A percentile compares a stretch with the other conserved stretches of the same genome.
These are phyloP conservation scores for Phaenicophaeus curvirostris DNA, from an alignment of 2,797 vertebrate species.

Conservation along the genomic window DNA sequence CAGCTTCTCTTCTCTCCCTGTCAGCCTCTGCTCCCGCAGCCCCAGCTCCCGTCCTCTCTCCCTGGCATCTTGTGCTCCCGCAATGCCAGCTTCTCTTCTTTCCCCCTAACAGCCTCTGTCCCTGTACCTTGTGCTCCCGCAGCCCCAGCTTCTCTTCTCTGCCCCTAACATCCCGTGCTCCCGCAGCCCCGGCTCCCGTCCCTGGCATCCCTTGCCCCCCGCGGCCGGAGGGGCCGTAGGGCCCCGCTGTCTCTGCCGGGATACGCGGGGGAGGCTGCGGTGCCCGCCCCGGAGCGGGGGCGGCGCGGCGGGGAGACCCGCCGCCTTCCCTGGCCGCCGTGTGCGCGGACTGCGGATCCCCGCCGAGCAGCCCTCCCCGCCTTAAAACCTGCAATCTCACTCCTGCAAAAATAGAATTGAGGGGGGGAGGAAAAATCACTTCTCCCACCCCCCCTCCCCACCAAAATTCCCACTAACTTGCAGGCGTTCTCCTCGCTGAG, in stretches of 20 bases:
- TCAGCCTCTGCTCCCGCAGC: too few species aligned
- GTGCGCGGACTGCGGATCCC: background rate
- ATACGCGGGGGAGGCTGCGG: background rate
- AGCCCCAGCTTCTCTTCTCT: too few species aligned
- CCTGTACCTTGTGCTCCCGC: too few species aligned
- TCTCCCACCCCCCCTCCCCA: background rate
- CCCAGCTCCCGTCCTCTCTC: too few species aligned
- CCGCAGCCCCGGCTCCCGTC: too few species aligned
- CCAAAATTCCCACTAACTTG: background rate
- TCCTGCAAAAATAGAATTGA: background rate
- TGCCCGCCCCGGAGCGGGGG: too few species aligned
- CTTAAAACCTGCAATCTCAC: conserved; percentile 13
- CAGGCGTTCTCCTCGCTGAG: background rate
- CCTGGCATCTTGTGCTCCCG: too few species aligned
- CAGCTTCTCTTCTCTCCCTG: too few species aligned
- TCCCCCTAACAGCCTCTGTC: too few species aligned
- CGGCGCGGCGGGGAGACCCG: background rate
- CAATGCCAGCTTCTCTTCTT: too few species aligned
- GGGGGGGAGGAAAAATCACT: background rate
- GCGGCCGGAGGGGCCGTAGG: background rate
- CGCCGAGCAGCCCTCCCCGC: background rate
- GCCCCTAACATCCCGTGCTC: too few species aligned
- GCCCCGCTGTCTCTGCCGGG: background rate
- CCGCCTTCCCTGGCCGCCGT: background rate
- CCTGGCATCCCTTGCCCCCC: background rate